Percentiles rank a stretch among this genome's conserved stretches.
Conservation (phyloP, 2,113 vertebrate species). For the Heterocephalus glaber region DNA sequence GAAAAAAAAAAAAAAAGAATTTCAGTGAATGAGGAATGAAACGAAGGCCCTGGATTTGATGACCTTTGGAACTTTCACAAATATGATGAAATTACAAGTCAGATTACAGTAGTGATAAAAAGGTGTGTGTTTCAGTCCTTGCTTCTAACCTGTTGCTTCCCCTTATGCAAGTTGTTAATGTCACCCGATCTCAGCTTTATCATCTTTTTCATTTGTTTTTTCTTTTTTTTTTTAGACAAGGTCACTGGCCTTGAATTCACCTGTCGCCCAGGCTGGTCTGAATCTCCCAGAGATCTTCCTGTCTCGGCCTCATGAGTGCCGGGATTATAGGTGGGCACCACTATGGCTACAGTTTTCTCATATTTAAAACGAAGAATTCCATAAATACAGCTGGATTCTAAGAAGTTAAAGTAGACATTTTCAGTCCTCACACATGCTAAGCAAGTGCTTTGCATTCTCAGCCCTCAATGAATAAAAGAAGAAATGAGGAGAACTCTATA, state of each 20-base stretch:
- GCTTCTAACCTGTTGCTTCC: neutral
- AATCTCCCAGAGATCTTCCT: neutral
- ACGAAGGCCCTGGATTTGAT: neutral
- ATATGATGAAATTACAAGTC: neutral
- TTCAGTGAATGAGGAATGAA: neutral
- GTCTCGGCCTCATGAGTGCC: neutral
- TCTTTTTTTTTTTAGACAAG: neutral
- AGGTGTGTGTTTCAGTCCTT: neutral
- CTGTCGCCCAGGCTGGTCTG: neutral
- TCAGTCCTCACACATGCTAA: neutral
- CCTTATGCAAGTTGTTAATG: neutral
- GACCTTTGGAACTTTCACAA: neutral
- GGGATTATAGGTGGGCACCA: neutral
- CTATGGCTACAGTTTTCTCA: neutral
- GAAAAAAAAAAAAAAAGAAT: neutral
- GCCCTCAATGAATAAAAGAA: neutral
- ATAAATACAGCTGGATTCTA: neutral
- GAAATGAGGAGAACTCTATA: neutral
- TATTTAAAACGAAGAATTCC: slow-evolving; percentile 8
- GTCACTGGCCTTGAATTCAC: neutral
- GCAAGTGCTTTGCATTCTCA: neutral
- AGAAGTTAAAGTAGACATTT: neutral
- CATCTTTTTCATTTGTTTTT: neutral
- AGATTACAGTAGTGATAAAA: neutral
- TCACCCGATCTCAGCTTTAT: neutral